Evolutionary conservation across 2,797 vertebrate species (phyloP).

Genomic region (Alectoris magna): DNA sequence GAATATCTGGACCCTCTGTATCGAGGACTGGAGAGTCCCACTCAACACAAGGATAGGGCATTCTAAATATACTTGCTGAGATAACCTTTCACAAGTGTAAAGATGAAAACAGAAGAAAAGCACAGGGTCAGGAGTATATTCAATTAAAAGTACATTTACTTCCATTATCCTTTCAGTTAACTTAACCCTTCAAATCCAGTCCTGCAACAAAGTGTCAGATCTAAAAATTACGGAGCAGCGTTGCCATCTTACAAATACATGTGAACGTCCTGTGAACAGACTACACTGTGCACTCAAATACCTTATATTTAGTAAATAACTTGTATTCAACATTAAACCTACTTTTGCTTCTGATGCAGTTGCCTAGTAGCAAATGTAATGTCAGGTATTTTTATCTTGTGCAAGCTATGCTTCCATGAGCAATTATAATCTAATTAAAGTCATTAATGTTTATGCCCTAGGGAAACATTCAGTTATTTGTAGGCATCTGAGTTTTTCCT

Average conservation of each 20-base stretch:
- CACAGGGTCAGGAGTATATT: neutral
- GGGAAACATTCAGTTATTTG: slow-evolving; percentile 72
- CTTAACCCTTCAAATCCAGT: neutral
- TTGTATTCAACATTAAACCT: slow-evolving; percentile 14
- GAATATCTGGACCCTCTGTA: neutral
- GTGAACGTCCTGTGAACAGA: neutral
- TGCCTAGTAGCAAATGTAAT: slow-evolving; percentile 29
- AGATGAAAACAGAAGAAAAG: slow-evolving; percentile 4
- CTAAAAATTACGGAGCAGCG: neutral
- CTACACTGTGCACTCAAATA: neutral
- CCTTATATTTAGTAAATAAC: slow-evolving; percentile 16
- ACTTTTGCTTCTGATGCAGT: neutral
- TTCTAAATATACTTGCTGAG: neutral
- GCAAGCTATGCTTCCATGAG: slow-evolving; percentile 54
- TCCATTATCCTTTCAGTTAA: neutral
- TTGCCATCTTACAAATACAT: neutral
- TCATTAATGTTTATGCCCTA: slow-evolving; percentile 73
- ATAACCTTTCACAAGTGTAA: neutral
- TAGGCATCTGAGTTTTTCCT: slow-evolving; percentile 63
- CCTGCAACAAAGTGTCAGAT: neutral
- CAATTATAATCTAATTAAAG: slow-evolving; percentile 79
- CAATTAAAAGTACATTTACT: neutral
- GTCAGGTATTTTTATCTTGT: slow-evolving; percentile 69
- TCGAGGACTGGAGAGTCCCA: neutral
- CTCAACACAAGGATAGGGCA: neutral